Evolutionary conservation across 2,113 vertebrate genomes (phyloP), one percentile per base, ranked within the genome.

Genomic region (Paraplagusia blochii): DNA sequence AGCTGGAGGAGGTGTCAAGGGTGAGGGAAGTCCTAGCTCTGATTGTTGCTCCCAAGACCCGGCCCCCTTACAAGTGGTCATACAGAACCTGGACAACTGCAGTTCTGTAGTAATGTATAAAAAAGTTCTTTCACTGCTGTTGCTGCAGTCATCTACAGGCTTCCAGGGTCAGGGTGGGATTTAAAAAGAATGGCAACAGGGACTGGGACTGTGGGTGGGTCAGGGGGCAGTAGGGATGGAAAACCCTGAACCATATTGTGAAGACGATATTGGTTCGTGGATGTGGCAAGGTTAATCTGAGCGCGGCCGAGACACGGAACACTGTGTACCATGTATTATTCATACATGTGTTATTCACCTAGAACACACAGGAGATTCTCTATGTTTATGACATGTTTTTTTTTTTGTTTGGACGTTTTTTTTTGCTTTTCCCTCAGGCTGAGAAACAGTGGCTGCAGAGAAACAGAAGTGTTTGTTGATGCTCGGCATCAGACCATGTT

Each of bases 201-300:
- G n/a, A n/a, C n/a, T n/a, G n/a, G n/a, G 8, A 12, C 9, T 22
- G 10, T 47, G 19, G 57, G 12, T 9, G 12, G 58, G 57, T 59
- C 58, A 50, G 43, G 44, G 33, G 34, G 58, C 66, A 42, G 43
- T 12, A 17, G 36, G 53, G 44, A 65, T 60, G 53, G 59, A 51
- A 69, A 59, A 77, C 40, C 16, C 9, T 8, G 53, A 61, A 64
- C 22, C 69, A 79, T 70, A 72, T 63, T 69, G 63, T 66, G 2
- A n/a, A 58, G 57, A 68, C 53, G 53, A 58, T 63, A 58, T 39
- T 53, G 44, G 60, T 39, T 62, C 48, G 34, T 53, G 45, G 58
- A 72, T 69, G 76, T 63, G 70, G 58, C 45, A 54, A 57, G 63
- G 57, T 80, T 68, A 56, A 74, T 48, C 58, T 46, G 15, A 62